Base-by-base conservation (phyloP, 2,888 invertebrate genomes). In the Oscheius onirici region DNA sequence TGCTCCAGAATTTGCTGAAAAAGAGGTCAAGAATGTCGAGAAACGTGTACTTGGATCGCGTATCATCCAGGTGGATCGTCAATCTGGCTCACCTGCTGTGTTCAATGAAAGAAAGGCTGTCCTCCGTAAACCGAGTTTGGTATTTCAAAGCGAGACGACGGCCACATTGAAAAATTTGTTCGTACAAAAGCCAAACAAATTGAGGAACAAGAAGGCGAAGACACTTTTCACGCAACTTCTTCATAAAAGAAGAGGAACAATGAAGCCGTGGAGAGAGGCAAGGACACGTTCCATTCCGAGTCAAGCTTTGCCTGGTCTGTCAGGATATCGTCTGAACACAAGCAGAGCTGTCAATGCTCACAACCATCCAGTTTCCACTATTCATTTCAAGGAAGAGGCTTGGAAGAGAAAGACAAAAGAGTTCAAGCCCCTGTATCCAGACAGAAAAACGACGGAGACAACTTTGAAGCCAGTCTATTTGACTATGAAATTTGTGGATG, bases 221-320 rank as follows among this genome's bases (percentile, higher is more conserved):
- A 63, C 49, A 10, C 49, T 63, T 2, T 63, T 49, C 28, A 46
- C 46, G 1, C 46, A 49, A n/a, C 20, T 63, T 10, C 46, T 63
- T 13, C 24, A 46, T 11, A 63, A 63, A 49, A 63, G 49, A 20
- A 58, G 41, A 26, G 49, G 63, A 10, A 26, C n/a, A 1, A 49
- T 49, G 49, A 63, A 63, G 49, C 49, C 63, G 20, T 63, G 63
- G 63, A 46, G 63, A 46, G 49, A 58, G 8, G 58, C 58, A 3
- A 40, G 58, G 2, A 40, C 43, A 2, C 58, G 49, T 15, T 49
- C 46, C 1, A 24, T 61, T n/a, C 5, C 44, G 26, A 34, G 17
- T 26, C 41, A 20, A 22, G 3, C 22, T 10, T 17, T 60, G 5
- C 60, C 60, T 1, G 24, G 24, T 15, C 26, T 63, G 15, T 22